Percentiles rank a stretch among this genome's conserved stretches.
phyloP scores from a whole-genome alignment of 2,113 vertebrate genomes.

The Tragelaphus imberbis region DNA sequence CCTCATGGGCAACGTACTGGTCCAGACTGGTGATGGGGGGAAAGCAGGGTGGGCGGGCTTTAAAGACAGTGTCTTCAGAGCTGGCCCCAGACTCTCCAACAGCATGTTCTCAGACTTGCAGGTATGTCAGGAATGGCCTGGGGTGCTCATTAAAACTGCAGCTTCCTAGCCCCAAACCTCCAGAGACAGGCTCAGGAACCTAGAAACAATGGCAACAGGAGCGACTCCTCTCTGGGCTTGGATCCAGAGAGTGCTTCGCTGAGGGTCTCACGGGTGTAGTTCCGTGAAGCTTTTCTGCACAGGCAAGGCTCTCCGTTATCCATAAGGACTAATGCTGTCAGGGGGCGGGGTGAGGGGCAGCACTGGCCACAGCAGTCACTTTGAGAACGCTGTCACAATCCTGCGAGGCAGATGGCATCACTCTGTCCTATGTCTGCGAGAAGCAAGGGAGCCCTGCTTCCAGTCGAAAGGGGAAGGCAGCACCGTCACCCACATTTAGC shows the following conservation, averaged over 20 bases:
- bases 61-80: background rate
- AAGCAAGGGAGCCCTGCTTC: too few relatives aligned
- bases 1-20: background rate
- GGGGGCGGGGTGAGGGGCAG: accelerated
- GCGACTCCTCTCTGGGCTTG: background rate
- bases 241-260: background rate
- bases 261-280: background rate
- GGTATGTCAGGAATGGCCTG: background rate
- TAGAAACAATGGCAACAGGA: accelerated
- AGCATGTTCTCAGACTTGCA: background rate
- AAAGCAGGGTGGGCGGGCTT: background rate
- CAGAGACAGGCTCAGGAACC: background rate
- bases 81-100: background rate
- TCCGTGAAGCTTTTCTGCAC: background rate
- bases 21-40: background rate
- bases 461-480: background rate
- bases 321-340: accelerated
- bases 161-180: background rate
- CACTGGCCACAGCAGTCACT: background rate
- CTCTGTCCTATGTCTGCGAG: background rate
- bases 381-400: background rate
- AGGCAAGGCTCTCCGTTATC: background rate
- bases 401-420: accelerated
- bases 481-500: background rate
- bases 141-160: background rate